Conservation (phyloP, 2,888 invertebrate genomes). For the Stomorhina lunata region DNA sequence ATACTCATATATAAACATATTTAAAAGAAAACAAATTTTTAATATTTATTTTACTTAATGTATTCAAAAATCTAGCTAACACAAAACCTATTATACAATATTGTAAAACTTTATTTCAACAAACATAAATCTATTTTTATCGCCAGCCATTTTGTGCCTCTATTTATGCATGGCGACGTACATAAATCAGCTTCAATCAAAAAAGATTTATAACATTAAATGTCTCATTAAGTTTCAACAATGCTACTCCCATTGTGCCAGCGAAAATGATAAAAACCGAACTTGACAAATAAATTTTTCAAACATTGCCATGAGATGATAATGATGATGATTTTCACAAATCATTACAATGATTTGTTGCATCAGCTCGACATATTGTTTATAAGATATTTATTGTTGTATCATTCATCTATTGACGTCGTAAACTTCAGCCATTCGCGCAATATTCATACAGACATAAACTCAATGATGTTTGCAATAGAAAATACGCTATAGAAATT, state of each 20-base stretch:
- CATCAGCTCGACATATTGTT: constrained; percentile 16
- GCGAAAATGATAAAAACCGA: too few relatives aligned
- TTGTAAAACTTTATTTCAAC: not conserved
- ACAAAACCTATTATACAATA: too few relatives aligned
- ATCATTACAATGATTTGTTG: constrained; percentile 32
- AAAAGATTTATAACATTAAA: constrained; percentile 21
- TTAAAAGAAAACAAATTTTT: too few relatives aligned
- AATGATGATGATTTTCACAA: constrained; percentile 14
- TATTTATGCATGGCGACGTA: not conserved
- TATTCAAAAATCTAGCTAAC: too few relatives aligned
- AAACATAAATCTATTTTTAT: not conserved
- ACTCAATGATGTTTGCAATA: not conserved
- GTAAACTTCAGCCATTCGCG: too few relatives aligned
- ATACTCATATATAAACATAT: too few relatives aligned
- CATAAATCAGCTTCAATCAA: not conserved
- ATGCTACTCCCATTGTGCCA: not conserved
- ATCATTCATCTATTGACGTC: not conserved
- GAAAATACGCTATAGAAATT: too few relatives aligned
- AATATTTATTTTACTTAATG: too few relatives aligned
- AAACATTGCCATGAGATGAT: too few relatives aligned
- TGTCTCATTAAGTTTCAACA: constrained; percentile 37
- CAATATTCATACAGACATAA: not conserved
- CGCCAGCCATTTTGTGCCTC: not conserved
- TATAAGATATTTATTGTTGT: not conserved
- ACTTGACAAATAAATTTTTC: too few relatives aligned